Evolutionary conservation across 2,797 vertebrate genomes (phyloP), one percentile per base, ranked within the genome.

Genomic region (Takifugu ocellatus): DNA sequence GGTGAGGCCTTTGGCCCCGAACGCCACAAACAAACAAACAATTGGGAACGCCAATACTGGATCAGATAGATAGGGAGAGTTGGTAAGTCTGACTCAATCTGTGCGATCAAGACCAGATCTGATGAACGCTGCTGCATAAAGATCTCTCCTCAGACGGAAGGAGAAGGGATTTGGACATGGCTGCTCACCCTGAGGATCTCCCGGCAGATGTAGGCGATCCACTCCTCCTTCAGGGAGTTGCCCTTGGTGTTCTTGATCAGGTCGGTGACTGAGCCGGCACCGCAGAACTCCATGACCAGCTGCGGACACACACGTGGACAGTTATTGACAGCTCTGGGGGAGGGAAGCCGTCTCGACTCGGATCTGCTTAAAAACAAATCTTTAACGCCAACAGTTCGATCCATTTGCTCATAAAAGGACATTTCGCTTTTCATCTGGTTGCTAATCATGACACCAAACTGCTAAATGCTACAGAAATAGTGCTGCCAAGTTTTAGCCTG

Each of bases 261-360:
- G 84, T 98, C 96, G 0, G 95, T 95, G 80, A 98, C 94, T 0
- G 96, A 98, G 63, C 96, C 96, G 1, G 95, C 96, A 0, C 95
- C 94, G 48, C 96, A 98, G 84, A 96, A 98, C 87, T 98, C 96
- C 96, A 98, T 98, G 83, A 98, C 95, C 90, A 98, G 86, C 96
- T 98, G 14, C 17, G 66, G 14, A 59, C 56, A 70, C 0, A 64
- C 24, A 69, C 49, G 8, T 43, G 11, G 42, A 1, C 42, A 7
- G 21, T 21, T 21, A 21, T 21, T 21, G 21, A 21, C 21, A 21
- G 21, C 21, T 21, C 5, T 14, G 4, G 2, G 50, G 74, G 43
- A 70, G 1, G 52, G 43, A 46, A 43, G 2, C 14, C 25, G 39
- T 27, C 29, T 43, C 31, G 5, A 31, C 25, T 15, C 14, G 2